Base-by-base conservation (phyloP, 1,140 invertebrate species). In the Pseudomyrmex cubaensis region DNA sequence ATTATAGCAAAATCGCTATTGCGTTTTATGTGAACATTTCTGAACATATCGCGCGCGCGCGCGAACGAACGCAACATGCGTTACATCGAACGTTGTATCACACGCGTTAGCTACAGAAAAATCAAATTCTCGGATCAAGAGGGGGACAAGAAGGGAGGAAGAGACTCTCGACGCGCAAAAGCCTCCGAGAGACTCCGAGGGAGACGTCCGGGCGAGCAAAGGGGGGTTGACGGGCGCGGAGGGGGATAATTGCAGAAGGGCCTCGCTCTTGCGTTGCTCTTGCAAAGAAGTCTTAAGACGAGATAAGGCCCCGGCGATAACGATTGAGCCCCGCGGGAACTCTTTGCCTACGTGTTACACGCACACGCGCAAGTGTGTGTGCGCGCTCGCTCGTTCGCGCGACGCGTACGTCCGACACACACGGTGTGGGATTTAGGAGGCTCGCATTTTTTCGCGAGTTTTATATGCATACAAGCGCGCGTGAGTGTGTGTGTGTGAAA, bases 301-400 rank as follows among this genome's bases (percentile, higher is more conserved):
- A 93, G 92, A 93, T 93, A 93, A 93, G 92, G 90, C 85, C 82
- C 80, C 86, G 87, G 87, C 90, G 92, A 93, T 93, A 93, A 93
- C 88, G 92, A 93, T 92, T 92, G 86, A 88, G 91, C 92, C 92
- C 92, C 90, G 92, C 91, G 92, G 93, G 90, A 91, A 93, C 90
- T 92, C 89, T 91, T 78, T 88, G 90, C 86, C 87, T 92, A 91
- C 88, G 89, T 90, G 89, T 91, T 90, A 88, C 86, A 90, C 88
- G 78, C 80, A 63, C 69, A 85, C 73, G 76, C 74, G 56, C 50
- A 20, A 73, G 59, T 54, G 48, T 76, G 72, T 15, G 35, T 10
- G 44, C 1, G 25, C n/a, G 20, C 2, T 35, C 50, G 63, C 52
- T 7, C 7, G 35, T 2, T 13, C 25, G 20, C n/a, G 17, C 35